Percentiles rank a stretch among this genome's conserved stretches.
phyloP scores from a whole-genome alignment of 2,797 vertebrate species.

The Enoplosus armatus region DNA sequence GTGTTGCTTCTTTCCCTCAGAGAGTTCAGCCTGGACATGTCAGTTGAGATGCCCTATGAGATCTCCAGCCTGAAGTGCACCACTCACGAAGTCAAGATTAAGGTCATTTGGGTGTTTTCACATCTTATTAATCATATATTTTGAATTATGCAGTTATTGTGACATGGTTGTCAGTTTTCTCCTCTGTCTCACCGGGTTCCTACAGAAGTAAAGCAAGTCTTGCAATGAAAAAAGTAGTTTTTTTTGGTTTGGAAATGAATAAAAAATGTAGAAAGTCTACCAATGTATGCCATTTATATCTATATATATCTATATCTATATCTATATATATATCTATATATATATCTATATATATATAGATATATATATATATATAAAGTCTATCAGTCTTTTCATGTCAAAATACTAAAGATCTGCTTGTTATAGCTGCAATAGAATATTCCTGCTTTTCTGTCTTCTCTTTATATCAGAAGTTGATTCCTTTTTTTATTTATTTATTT shows the following conservation, averaged over 20 bases:
- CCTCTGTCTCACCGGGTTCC: background rate
- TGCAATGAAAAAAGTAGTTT: background rate
- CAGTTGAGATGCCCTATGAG: conserved; percentile 87
- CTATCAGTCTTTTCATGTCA: background rate
- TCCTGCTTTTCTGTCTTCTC: background rate
- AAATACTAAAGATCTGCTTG: background rate
- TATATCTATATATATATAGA: no score
- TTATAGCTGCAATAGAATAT: background rate
- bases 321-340: no score
- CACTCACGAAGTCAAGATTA: conserved; percentile 86
- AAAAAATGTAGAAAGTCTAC: background rate
- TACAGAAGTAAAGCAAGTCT: no score
- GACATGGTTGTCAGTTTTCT: background rate
- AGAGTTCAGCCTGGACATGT: conserved; percentile 87
- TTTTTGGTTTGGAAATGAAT: background rate
- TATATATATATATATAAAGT: no score
- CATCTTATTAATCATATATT: background rate
- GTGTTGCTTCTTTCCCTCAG: conserved; percentile 46
- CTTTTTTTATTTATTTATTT: background rate
- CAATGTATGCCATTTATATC: no score
- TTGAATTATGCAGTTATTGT: background rate
- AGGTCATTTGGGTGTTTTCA: conserved; percentile 75
- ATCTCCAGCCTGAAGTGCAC: conserved; percentile 81
- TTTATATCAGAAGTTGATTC: background rate
- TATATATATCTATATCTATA: no score